Evolutionary conservation across 1,140 invertebrate genomes (phyloP), one percentile per base, ranked within the genome.

Genomic region (Dryas iulia): DNA sequence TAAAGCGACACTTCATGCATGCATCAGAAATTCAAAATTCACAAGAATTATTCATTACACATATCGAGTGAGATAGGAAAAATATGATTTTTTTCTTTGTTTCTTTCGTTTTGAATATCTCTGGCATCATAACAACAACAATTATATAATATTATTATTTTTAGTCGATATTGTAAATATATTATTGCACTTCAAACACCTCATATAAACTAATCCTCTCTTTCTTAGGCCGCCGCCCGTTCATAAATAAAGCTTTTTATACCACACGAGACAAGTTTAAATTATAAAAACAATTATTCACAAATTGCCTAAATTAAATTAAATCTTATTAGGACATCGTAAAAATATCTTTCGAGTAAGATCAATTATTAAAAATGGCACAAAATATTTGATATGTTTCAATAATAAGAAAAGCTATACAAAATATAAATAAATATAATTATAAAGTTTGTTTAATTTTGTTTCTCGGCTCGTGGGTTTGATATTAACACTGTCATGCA

Each of bases 181-280:
- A 56, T 56, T 56, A 56, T 56, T 56, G 53, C 53, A 56, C 53
- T 56, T 56, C 23, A 56, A 56, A 56, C 53, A 56, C 53, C 53
- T 26, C 53, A 56, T 56, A 56, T 56, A 12, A 56, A 24, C 8
- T 56, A 26, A 47, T 21, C 53, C 23, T 25, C 24, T 26, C 24
- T 56, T n/a, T n/a, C n/a, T n/a, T 56, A 56, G 53, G 53, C 53
- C 53, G 53, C 53, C 53, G 53, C 53, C 53, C 53, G 24, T 26
- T 26, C 53, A 26, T 25, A 56, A 25, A 56, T 26, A 12, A 26
- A 25, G 24, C 53, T 56, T 24, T n/a, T 6, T 11, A 12, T 26
- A 56, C 53, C 23, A 56, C 53, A 56, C 53, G 53, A 56, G 53
- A 56, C 24, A 56, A 56, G 21, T 23, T n/a, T 25, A 56, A 56